Evolutionary conservation across 1,140 invertebrate genomes (phyloP).

Genomic region (Solen grandis): DNA sequence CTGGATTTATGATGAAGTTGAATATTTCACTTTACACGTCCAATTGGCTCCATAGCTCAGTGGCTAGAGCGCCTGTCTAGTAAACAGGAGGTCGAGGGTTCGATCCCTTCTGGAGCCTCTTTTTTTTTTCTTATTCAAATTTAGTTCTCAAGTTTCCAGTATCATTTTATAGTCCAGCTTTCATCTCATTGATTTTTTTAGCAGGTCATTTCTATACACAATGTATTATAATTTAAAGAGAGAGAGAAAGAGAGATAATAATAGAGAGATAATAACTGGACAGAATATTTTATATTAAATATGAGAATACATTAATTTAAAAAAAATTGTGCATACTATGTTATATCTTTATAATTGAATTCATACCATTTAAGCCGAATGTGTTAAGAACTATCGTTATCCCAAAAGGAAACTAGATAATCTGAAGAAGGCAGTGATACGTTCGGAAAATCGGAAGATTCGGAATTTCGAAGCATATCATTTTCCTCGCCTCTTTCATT

Average conservation of each 20-base stretch:
- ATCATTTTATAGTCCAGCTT: background rate
- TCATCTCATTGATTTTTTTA: background rate
- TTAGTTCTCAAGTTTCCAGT: background rate
- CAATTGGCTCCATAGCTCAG: slow-evolving; percentile 45
- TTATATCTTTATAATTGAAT: too few relatives aligned
- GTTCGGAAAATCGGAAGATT: too few relatives aligned
- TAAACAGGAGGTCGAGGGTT: slow-evolving; percentile 53
- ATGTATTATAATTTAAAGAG: background rate
- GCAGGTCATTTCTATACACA: background rate
- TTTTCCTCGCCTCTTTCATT: too few relatives aligned
- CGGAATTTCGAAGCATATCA: too few relatives aligned
- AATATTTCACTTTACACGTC: background rate
- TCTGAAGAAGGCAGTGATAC: too few relatives aligned
- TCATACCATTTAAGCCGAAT: too few relatives aligned
- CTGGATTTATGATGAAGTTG: background rate
- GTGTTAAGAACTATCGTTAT: too few relatives aligned
- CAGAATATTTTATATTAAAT: background rate
- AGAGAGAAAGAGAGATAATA: too few relatives aligned
- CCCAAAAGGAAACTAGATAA: too few relatives aligned
- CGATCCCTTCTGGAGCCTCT: slow-evolving; percentile 53
- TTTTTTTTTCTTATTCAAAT: background rate
- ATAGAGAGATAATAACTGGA: too few relatives aligned
- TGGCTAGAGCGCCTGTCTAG: slow-evolving; percentile 52
- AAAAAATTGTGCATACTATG: too few relatives aligned
- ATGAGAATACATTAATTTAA: too few relatives aligned